Base-by-base conservation (phyloP, 2,113 vertebrate genomes). In the Pelvicachromis taeniatus region DNA sequence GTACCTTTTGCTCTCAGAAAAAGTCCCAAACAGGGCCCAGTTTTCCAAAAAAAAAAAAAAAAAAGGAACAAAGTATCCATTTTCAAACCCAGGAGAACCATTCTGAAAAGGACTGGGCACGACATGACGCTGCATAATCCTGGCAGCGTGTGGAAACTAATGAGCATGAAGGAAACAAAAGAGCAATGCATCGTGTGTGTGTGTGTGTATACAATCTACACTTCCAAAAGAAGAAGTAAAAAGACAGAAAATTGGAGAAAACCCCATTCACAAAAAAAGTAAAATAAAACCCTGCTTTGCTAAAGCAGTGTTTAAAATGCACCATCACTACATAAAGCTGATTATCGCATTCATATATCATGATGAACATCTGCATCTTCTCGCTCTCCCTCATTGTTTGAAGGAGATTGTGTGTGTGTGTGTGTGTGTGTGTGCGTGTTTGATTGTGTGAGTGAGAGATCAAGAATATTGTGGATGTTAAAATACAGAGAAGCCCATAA, bases 301-400 rank as follows among this genome's bases (percentile, higher is more conserved):
- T 65, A 14, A 84, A 89, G 86, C 89, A 89, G 45, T 5, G 16
- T 40, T 50, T 35, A 68, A 89, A 78, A 90, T 53, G 77, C 70
- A 90, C 53, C 82, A 58, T 85, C 50, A 82, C 85, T 21, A 50
- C 9, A 52, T 86, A 89, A 90, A 91, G 85, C 84, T 84, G 83
- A 90, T 84, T 53, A 86, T 58, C 33, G 33, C 70, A 80, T 86
- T 80, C 54, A 82, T 14, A 83, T 77, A 56, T 78, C 56, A 87
- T 75, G 17, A 87, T n/a, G 68, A 77, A 52, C 21, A 59, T 35
- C 61, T 59, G 55, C 58, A 45, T 58, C 77, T 55, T 79, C 29
- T 38, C 1, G 23, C n/a, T 9, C 21, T 29, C 21, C 40, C 14
- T 23, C 7, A 29, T n/a, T 61, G 6, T 56, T 33, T 29, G 11